phyloP scores from a whole-genome alignment of 1,140 invertebrate genomes.

The Anoplolepis gracilipes region DNA sequence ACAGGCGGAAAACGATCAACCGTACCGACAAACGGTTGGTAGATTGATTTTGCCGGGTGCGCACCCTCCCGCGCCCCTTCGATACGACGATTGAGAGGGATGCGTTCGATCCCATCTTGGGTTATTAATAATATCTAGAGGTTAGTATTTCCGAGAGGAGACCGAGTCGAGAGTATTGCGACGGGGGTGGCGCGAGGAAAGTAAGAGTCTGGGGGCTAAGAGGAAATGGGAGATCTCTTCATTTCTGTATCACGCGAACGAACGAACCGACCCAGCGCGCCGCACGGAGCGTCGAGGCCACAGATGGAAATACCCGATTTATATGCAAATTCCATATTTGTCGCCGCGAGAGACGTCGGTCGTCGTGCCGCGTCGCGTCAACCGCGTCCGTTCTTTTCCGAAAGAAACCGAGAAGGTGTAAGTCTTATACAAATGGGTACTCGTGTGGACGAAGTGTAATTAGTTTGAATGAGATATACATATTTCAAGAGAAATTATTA shows the following conservation, averaged over 20 bases:
- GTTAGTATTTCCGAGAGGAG: slow-evolving; percentile 83
- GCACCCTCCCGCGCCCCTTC: slow-evolving; percentile 67
- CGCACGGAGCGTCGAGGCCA: slow-evolving; percentile 80
- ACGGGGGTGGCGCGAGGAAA: slow-evolving; percentile 31
- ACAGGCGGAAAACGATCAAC: slow-evolving; percentile 68
- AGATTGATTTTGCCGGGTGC: slow-evolving; percentile 83
- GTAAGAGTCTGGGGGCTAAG: slow-evolving; percentile 57
- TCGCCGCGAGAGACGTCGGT: slow-evolving; percentile 83
- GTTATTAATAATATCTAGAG: slow-evolving; percentile 86
- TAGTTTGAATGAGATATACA: neutral
- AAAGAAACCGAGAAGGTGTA: slow-evolving; percentile 62
- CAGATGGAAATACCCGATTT: slow-evolving; percentile 90
- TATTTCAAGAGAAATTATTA: neutral
- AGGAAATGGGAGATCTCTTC: slow-evolving; percentile 83
- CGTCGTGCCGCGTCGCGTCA: slow-evolving; percentile 36
- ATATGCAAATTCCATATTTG: slow-evolving; percentile 91
- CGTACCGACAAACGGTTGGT: slow-evolving; percentile 79
- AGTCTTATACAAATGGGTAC: neutral
- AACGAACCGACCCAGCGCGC: slow-evolving; percentile 72
- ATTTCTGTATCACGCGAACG: slow-evolving; percentile 85
- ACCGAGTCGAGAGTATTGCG: slow-evolving; percentile 42
- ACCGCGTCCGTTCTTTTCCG: slow-evolving; percentile 38
- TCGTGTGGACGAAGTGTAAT: neutral
- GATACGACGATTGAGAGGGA: slow-evolving; percentile 69
- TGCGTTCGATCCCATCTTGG: slow-evolving; percentile 84